These are phyloP conservation scores for Micromesistius poutassou DNA, from an alignment of 2,797 vertebrate species.

Conservation along the genomic window DNA sequence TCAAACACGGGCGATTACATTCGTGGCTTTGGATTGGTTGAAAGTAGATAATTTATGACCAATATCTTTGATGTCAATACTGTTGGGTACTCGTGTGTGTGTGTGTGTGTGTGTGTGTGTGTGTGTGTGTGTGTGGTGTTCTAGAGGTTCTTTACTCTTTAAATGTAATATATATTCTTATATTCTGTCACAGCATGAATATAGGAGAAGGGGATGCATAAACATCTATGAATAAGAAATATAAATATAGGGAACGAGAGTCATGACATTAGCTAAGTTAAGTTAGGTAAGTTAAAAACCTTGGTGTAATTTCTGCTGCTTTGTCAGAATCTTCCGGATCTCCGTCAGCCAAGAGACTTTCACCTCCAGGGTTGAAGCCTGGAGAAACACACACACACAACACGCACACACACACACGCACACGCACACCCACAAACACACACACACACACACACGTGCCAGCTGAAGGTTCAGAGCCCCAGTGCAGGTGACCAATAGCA, in stretches of 20 bases:
- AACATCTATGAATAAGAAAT: neutral
- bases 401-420: constrained; percentile 7
- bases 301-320: constrained; percentile 81
- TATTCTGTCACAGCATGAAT: neutral
- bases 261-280: too few relatives aligned
- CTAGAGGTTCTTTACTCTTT: neutral
- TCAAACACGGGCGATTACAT: neutral
- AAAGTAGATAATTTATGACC: neutral
- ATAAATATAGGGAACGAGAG: too few relatives aligned
- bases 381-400: constrained; percentile 26
- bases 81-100: neutral
- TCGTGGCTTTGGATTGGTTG: neutral
- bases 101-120: too few relatives aligned
- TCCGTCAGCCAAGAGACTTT: constrained; percentile 90
- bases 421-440: constrained; percentile 14
- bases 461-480: neutral
- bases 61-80: neutral
- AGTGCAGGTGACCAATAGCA: neutral
- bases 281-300: too few relatives aligned
- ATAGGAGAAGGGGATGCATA: neutral
- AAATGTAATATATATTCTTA: neutral
- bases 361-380: constrained; percentile 87
- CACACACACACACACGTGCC: constrained; percentile 13
- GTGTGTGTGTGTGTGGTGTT: too few relatives aligned
- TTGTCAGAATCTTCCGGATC: constrained; percentile 87